These are phyloP conservation scores for Scelioninae gen. 2 DNA, from an alignment of 2,888 invertebrate species.

Conservation along the genomic window DNA sequence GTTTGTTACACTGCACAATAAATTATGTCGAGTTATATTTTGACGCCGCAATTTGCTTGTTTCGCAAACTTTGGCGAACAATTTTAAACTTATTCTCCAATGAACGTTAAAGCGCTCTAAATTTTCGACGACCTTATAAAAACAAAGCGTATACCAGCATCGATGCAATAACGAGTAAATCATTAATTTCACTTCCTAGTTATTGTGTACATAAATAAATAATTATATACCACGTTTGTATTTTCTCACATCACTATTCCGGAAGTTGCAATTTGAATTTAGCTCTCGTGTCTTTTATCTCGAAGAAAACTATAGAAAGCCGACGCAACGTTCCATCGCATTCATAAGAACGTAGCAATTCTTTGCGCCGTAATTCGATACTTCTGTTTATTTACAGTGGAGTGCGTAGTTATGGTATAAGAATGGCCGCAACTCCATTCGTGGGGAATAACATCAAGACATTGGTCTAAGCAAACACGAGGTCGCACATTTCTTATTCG, in stretches of 20 bases:
- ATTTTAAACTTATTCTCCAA: no score
- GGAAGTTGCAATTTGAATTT: conserved; percentile 10
- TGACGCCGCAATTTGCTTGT: no score
- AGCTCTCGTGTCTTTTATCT: conserved; percentile 30
- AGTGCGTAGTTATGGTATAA: conserved; percentile 53
- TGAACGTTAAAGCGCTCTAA: no score
- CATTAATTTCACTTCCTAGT: no score
- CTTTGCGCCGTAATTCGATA: conserved; percentile 46
- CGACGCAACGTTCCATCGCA: conserved; percentile 23
- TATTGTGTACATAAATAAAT: background rate
- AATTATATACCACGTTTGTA: conserved; percentile 1
- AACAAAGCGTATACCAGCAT: no score
- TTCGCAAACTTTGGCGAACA: no score
- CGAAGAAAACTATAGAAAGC: conserved; percentile 12
- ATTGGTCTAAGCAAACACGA: conserved; percentile 49
- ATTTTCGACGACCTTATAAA: no score
- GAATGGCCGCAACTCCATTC: conserved; percentile 52
- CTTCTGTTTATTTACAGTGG: conserved; percentile 53
- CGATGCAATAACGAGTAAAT: no score
- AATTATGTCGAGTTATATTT: no score
- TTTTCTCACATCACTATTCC: conserved; percentile 6
- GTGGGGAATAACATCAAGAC: conserved; percentile 40
- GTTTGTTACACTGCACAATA: no score
- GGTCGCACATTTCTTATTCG: conserved; percentile 44
- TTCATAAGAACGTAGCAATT: conserved; percentile 38